phyloP scores from a whole-genome alignment of 1,140 invertebrate genomes.

The Ptiloglossa arizonensis region DNA sequence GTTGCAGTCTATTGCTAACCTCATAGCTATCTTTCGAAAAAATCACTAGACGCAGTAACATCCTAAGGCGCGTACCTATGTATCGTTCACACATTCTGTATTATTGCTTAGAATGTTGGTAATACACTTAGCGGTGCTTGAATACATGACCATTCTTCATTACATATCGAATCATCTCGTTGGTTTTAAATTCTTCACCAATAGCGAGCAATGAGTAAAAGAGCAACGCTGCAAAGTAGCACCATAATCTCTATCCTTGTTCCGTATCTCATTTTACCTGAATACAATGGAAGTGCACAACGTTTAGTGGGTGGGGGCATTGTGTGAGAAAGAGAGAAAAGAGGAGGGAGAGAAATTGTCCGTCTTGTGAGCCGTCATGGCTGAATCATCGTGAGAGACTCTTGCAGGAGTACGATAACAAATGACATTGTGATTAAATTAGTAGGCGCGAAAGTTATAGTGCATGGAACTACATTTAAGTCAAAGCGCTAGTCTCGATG shows the following conservation, averaged over 20 bases:
- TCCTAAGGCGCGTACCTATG: constrained; percentile 13
- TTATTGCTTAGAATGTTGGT: constrained; percentile 5
- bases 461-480: constrained; percentile 20
- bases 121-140: constrained; percentile 3
- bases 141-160: constrained; percentile 48
- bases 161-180: constrained; percentile 41
- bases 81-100: constrained; percentile 30
- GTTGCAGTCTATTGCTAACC: constrained; percentile 44
- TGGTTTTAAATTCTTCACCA: constrained; percentile 32
- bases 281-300: constrained; percentile 60
- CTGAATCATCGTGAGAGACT: constrained; percentile 67
- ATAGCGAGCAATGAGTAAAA: constrained; percentile 31
- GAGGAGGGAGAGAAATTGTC: constrained; percentile 54
- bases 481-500: constrained; percentile 47
- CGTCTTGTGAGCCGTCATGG: constrained; percentile 67
- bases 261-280: constrained; percentile 36
- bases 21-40: constrained; percentile 15
- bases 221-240: constrained; percentile 19
- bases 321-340: constrained; percentile 38
- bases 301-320: constrained; percentile 40
- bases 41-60: constrained; percentile 26
- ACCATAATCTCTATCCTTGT: constrained; percentile 30
- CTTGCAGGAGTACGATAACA: constrained; percentile 62
- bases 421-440: constrained; percentile 65
- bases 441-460: constrained; percentile 47